Evolutionary conservation across 2,113 vertebrate species (phyloP).

Genomic region (Gnathochromis pfefferi): DNA sequence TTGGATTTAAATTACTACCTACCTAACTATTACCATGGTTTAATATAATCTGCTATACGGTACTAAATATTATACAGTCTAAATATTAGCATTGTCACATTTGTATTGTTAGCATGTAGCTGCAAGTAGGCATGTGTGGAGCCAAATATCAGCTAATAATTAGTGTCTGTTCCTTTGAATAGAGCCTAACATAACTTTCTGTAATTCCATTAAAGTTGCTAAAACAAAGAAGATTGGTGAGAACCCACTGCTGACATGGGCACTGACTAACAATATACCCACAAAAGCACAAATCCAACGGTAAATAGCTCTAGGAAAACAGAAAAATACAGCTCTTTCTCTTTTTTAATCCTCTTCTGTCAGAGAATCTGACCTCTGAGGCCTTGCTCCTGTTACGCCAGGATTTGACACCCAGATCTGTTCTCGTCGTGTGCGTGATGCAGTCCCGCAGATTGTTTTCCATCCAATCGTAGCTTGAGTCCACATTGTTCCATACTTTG

Average conservation of each 20-base stretch:
- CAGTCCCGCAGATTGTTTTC: slow-evolving; percentile 6
- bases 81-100: background rate
- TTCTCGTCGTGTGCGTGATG: background rate
- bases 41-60: background rate
- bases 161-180: background rate
- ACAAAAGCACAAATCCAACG: background rate
- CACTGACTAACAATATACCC: background rate
- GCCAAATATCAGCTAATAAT: background rate
- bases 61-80: background rate
- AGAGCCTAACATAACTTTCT: background rate
- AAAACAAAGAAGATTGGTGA: background rate
- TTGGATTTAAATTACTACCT: background rate
- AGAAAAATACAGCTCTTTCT: background rate
- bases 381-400: background rate
- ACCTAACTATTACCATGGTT: background rate
- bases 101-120: background rate
- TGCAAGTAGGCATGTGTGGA: background rate
- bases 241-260: background rate
- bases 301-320: background rate
- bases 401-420: slow-evolving; percentile 13
- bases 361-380: background rate
- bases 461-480: slow-evolving; percentile 24
- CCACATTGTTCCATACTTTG: slow-evolving; percentile 39
- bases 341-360: background rate
- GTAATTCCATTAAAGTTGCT: background rate